Conservation (phyloP, 1,140 invertebrate species). For the Saccostrea glomerata region DNA sequence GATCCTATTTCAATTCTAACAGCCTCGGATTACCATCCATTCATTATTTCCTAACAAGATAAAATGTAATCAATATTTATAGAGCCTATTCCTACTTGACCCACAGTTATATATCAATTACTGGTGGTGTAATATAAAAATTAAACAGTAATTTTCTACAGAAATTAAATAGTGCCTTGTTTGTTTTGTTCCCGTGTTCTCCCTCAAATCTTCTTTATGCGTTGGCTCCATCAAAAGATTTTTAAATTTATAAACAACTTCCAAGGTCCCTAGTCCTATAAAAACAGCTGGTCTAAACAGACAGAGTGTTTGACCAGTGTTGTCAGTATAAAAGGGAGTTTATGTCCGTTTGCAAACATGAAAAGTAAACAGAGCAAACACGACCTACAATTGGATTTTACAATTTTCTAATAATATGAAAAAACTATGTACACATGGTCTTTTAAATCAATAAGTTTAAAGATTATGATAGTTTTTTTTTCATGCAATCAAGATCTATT, state of each 20-base stretch:
- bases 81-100: constrained; percentile 12
- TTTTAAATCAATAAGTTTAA: constrained; percentile 1
- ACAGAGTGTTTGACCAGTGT: background rate
- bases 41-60: background rate
- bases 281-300: constrained; percentile 21
- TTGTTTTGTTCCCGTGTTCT: constrained; percentile 18
- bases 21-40: background rate
- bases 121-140: constrained; percentile 2
- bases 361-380: background rate
- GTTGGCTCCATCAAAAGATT: constrained; percentile 12
- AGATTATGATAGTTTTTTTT: constrained; percentile 9
- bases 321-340: background rate
- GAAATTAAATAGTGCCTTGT: constrained; percentile 9
- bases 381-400: constrained; percentile 3
- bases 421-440: background rate
- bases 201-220: background rate
- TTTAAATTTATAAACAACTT: constrained; percentile 20
- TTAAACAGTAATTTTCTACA: constrained; percentile 22
- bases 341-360: constrained; percentile 24
- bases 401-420: background rate
- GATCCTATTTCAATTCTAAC: background rate
- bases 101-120: constrained; percentile 14
- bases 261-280: background rate
- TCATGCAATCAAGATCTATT: background rate
- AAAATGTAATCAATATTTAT: constrained; percentile 34